Conservation (phyloP, 2,888 invertebrate species). For the Hyposoter dolosus region DNA sequence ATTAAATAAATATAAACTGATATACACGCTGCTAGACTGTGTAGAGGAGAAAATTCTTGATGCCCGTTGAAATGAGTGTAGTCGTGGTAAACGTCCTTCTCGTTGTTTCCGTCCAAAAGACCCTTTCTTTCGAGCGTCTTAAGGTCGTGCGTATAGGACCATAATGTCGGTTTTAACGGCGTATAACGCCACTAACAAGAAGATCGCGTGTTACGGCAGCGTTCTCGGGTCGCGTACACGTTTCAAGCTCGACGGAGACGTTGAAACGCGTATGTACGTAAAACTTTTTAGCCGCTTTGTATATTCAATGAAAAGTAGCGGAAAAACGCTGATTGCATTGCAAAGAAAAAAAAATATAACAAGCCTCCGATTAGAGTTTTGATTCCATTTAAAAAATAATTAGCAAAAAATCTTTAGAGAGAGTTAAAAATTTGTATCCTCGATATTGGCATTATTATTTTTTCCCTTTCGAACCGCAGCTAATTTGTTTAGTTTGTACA, state of each 20-base stretch:
- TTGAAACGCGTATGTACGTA: background rate
- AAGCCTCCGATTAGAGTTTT: background rate
- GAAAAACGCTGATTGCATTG: background rate
- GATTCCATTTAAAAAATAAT: background rate
- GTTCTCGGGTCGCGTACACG: constrained; percentile 55
- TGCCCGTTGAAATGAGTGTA: constrained; percentile 51
- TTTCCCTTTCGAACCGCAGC: background rate
- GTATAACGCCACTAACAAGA: constrained; percentile 80
- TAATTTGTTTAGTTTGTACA: background rate
- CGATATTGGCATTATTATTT: background rate
- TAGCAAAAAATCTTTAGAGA: background rate
- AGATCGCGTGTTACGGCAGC: constrained; percentile 77
- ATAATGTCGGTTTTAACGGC: constrained; percentile 78
- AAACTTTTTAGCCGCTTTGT: background rate
- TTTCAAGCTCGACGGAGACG: constrained; percentile 23
- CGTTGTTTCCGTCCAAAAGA: constrained; percentile 59
- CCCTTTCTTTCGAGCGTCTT: constrained; percentile 39
- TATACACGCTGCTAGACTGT: background rate
- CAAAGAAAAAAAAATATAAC: background rate
- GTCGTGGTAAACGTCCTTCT: constrained; percentile 45
- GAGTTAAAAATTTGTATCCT: background rate
- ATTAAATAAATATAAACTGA: constrained; percentile 3
- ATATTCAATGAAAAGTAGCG: background rate
- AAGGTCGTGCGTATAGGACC: constrained; percentile 61
- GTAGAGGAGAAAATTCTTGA: constrained; percentile 37